Evolutionary conservation across 1,140 invertebrate genomes (phyloP).

Genomic region (Paraescarpia echinospica): DNA sequence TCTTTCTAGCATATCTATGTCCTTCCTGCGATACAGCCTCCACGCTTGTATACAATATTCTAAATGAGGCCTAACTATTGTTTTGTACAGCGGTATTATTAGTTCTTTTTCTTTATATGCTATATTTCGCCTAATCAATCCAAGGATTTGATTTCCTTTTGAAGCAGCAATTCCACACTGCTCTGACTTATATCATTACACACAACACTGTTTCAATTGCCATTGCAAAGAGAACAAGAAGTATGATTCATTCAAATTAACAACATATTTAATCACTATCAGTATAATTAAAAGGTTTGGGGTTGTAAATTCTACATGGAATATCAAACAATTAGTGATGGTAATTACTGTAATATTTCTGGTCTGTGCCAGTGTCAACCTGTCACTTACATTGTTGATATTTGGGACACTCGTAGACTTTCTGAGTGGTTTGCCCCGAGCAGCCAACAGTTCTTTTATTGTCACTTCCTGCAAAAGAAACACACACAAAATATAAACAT

Average conservation of each 20-base stretch:
- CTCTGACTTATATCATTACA: not conserved
- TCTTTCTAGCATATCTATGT: too few species aligned
- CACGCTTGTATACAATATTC: too few species aligned
- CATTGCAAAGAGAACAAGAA: not conserved
- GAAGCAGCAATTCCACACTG: too few species aligned
- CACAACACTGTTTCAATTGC: not conserved
- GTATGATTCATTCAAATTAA: not conserved
- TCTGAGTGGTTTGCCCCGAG: conserved; percentile 67
- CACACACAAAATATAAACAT: not conserved
- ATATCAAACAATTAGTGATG: too few species aligned
- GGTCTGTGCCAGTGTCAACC: not conserved
- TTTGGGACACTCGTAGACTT: conserved; percentile 96
- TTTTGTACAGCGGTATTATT: too few species aligned
- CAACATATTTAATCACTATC: not conserved
- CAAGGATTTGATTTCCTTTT: too few species aligned
- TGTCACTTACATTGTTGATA: conserved; percentile 64
- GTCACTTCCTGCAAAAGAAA: conserved; percentile 63
- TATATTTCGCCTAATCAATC: too few species aligned
- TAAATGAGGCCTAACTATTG: too few species aligned
- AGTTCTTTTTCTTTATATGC: too few species aligned
- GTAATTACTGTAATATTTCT: not conserved
- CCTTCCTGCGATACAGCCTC: too few species aligned
- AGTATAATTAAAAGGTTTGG: too few species aligned
- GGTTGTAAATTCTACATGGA: too few species aligned
- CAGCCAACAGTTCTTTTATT: conserved; percentile 84